phyloP scores from a whole-genome alignment of 2,888 invertebrate genomes.

The Parasteatoda lunata region DNA sequence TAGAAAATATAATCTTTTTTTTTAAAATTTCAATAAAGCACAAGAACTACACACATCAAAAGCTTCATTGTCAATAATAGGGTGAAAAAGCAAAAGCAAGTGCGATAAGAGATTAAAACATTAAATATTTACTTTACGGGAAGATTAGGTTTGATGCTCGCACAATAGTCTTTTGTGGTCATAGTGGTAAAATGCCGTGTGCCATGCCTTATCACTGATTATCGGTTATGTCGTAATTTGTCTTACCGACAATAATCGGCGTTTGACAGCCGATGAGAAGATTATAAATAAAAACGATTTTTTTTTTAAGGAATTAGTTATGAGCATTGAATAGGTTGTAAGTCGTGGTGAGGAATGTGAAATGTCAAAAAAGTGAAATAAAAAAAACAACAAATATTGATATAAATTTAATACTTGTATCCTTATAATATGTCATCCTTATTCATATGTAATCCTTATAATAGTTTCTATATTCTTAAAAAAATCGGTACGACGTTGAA shows the following conservation, averaged over 20 bases:
- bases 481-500: too few relatives aligned
- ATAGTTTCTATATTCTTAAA: too few relatives aligned
- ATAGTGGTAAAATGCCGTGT: constrained; percentile 41
- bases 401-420: too few relatives aligned
- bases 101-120: constrained; percentile 65
- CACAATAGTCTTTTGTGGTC: constrained; percentile 52
- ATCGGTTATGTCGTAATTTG: constrained; percentile 50
- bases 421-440: too few relatives aligned
- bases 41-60: constrained; percentile 39
- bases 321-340: too few relatives aligned
- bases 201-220: constrained; percentile 51
- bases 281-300: constrained; percentile 21
- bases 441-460: too few relatives aligned
- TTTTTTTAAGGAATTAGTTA: too few relatives aligned
- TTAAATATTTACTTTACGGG: constrained; percentile 59
- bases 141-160: constrained; percentile 45
- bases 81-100: constrained; percentile 18
- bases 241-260: constrained; percentile 56
- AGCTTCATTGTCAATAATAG: constrained; percentile 52
- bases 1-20: neutral
- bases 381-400: too few relatives aligned
- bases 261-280: constrained; percentile 43
- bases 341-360: too few relatives aligned
- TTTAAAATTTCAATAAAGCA: neutral
- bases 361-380: too few relatives aligned